Base-by-base conservation (phyloP, 2,888 invertebrate genomes). In the Standfussiana lucernea region DNA sequence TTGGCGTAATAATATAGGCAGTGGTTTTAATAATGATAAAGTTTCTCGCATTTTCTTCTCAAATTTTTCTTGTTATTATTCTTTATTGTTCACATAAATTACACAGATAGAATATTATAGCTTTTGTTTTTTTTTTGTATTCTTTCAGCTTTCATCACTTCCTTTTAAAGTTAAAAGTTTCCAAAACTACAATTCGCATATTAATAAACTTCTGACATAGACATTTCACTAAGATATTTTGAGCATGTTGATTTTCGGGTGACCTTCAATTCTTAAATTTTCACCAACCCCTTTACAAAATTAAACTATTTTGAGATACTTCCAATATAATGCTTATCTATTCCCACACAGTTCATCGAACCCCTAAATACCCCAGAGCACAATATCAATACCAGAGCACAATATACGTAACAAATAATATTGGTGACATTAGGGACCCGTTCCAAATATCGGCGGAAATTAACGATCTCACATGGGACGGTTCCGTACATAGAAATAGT, bases 371-470 rank as follows among this genome's bases (percentile, higher is more conserved):
- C 32, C 53, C 32, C 11, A n/a, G 15, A 28, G 45, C 0, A 21
- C 61, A 28, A 71, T 61, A 53, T 53, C 45, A 28, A 10, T 45
- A n/a, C 32, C 11, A n/a, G 15, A 28, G 45, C 0, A 21, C 61
- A 28, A 71, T 61, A 53, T 53, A 35, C 28, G 6, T 45, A 32
- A 59, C 79, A 50, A 68, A 73, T 82, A 79, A 64, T 59, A 79
- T 70, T 15, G 42, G 18, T 5, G 13, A 24, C 50, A 53, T 67
- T 42, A 62, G 77, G 66, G 77, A 66, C 66, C 69, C 35, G 42
- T 59, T n/a, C 66, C 24, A 59, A 67, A 82, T 79, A 74, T 64
- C 13, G n/a, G 13, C 45, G 10, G 32, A 77, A 61, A 83, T 78
- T 70, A 70, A 71, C 50, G 40, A 82, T 50, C n/a, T 56, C 79